A percentile compares a stretch with the other conserved stretches of the same genome.
Evolutionary conservation across 2,797 vertebrate species (phyloP).

Genomic region (Galago senegalensis): DNA sequence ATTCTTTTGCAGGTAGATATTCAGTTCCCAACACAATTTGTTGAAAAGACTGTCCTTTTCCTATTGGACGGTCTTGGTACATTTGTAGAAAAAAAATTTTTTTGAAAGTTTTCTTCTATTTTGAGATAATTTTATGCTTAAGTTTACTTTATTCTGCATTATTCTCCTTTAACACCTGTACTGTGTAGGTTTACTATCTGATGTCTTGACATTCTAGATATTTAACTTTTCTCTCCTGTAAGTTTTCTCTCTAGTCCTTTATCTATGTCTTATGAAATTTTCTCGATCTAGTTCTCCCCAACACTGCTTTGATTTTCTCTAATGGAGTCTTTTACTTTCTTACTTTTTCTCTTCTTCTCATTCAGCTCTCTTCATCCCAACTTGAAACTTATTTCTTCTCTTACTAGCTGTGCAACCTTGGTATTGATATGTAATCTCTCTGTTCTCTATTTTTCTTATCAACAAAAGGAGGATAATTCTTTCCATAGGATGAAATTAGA

Average conservation of each 20-base stretch:
- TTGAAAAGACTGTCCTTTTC: too few relatives aligned
- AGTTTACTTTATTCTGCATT: slow-evolving; percentile 11
- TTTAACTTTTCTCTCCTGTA: neutral
- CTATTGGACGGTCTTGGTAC: too few relatives aligned
- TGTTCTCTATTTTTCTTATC: slow-evolving; percentile 25
- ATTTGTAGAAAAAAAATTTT: too few relatives aligned
- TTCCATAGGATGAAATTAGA: neutral
- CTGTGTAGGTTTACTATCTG: neutral
- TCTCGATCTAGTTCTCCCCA: neutral
- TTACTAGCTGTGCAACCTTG: neutral
- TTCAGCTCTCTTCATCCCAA: neutral
- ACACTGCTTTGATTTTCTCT: slow-evolving; percentile 34
- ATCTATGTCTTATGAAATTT: neutral
- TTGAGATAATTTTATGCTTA: neutral
- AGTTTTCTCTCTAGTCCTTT: neutral
- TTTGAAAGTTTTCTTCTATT: neutral
- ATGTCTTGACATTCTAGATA: neutral
- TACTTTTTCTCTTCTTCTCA: neutral
- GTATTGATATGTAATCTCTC: neutral
- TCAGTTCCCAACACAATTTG: too few relatives aligned
- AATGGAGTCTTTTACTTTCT: neutral
- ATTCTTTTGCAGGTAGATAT: too few relatives aligned
- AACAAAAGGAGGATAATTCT: neutral
- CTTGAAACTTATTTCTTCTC: neutral
- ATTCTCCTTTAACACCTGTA: neutral